Percentiles rank a stretch among this genome's conserved stretches.
Conservation (phyloP, 2,888 invertebrate species). For the Hemithea aestivaria region DNA sequence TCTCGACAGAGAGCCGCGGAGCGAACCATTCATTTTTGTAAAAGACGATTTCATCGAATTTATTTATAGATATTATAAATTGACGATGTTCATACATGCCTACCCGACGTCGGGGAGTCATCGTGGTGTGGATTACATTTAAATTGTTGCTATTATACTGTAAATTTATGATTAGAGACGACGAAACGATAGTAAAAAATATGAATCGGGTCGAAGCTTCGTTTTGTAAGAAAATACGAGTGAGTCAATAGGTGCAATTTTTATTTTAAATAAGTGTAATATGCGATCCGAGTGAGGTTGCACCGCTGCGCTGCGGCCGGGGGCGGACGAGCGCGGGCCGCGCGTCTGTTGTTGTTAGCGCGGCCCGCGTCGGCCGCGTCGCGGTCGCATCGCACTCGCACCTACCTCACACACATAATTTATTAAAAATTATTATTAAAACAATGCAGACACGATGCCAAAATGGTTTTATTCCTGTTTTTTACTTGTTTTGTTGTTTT, state of each 20-base stretch:
- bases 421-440: conserved; percentile 68
- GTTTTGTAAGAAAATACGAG: conserved; percentile 68
- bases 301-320: conserved; percentile 27
- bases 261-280: conserved; percentile 68
- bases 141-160: conserved; percentile 75
- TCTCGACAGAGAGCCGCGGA: conserved; percentile 26
- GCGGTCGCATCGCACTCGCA: conserved; percentile 18
- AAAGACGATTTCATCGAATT: conserved; percentile 78
- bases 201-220: conserved; percentile 72
- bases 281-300: conserved; percentile 33
- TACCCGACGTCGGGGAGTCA: conserved; percentile 63
- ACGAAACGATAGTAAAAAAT: conserved; percentile 65
- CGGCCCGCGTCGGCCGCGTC: conserved; percentile 22
- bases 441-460: conserved; percentile 75
- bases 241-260: conserved; percentile 77
- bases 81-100: conserved; percentile 67
- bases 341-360: conserved; percentile 21
- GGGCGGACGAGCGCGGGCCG: conserved; percentile 15
- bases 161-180: conserved; percentile 69
- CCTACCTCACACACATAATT: conserved; percentile 59
- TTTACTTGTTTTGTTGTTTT: conserved; percentile 77
- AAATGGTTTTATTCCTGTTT: conserved; percentile 78
- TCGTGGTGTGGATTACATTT: conserved; percentile 72
- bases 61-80: conserved; percentile 77
- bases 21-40: conserved; percentile 49